Evolutionary conservation across 1,140 invertebrate genomes (phyloP).

Genomic region (Bradysia coprophila): DNA sequence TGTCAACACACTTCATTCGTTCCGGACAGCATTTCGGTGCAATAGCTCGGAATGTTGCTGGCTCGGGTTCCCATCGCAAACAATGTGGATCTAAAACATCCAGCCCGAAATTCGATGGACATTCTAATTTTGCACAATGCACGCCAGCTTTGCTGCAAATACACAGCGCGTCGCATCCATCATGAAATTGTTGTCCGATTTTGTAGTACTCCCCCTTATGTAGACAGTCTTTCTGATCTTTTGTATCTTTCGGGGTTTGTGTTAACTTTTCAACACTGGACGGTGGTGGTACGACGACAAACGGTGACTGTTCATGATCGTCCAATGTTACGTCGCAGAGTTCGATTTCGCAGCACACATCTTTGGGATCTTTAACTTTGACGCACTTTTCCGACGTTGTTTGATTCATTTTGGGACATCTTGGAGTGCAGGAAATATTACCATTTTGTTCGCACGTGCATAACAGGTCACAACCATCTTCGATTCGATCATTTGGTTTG

Average conservation of each 20-base stretch:
- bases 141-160: conserved; percentile 39
- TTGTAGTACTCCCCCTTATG: conserved; percentile 15
- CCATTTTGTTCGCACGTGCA: conserved; percentile 59
- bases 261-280: not conserved
- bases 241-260: not conserved
- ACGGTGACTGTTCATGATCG: conserved; percentile 36
- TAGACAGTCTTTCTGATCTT: conserved; percentile 7
- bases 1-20: conserved; percentile 50
- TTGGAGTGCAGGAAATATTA: conserved; percentile 16
- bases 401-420: conserved; percentile 19
- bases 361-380: conserved; percentile 50
- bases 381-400: conserved; percentile 41
- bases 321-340: conserved; percentile 62
- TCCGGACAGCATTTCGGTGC: conserved; percentile 71
- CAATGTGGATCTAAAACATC: conserved; percentile 68
- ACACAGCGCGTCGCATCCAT: conserved; percentile 54
- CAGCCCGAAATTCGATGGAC: conserved; percentile 62
- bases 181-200: conserved; percentile 47
- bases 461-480: conserved; percentile 57
- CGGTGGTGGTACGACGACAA: conserved; percentile 5
- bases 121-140: conserved; percentile 60
- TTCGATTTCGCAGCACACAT: conserved; percentile 66
- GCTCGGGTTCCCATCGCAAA: conserved; percentile 63
- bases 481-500: conserved; percentile 45
- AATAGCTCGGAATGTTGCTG: conserved; percentile 44